Base-by-base conservation (phyloP, 2,113 vertebrate genomes). In the Crotalus viridis region DNA sequence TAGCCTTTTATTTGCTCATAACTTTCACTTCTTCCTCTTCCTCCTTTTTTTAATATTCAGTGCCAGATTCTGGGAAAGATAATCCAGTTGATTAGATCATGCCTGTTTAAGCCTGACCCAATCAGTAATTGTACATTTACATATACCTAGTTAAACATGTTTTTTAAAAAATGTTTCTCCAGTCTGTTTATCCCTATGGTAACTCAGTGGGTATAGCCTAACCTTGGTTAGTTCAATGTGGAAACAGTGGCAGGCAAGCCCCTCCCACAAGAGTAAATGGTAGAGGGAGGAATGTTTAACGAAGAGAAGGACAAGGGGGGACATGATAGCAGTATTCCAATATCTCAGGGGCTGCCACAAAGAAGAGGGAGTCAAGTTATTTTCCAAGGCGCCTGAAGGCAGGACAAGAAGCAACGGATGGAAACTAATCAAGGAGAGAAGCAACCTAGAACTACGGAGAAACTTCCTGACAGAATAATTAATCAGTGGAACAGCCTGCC, bases 171-270 rank as follows among this genome's bases (percentile, higher is more conserved):
- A 69, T 19, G 7, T 22, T 4, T 1, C 88, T 85, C 0, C 24
- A 13, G 0, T 59, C 7, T n/a, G 55, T 1, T 95, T 91, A 93
- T 88, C 86, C 93, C 17, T 92, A 48, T 87, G 88, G 39, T 90
- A 93, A 87, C 55, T 56, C 90, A 56, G 3, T 4, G 43, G 17
- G 90, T n/a, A 39, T 52, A 90, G 1, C 28, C 1, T 86, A 94
- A 74, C 33, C 93, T 59, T 93, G 92, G 89, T 56, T 64, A 92
- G 56, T 89, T 93, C 89, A 94, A 93, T 86, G 89, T 93, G 19
- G 85, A 95, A 95, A 90, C 55, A 56, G 0, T 90, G 59, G 91
- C 69, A 87, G 85, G 22, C 9, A 51, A 87, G 43, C 26, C 55
- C 2, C n/a, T 95, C 92, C 74, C 90, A 51, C 48, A 94, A 88